Evolutionary conservation across 2,113 vertebrate species (phyloP).

Genomic region (Cebus imitator): DNA sequence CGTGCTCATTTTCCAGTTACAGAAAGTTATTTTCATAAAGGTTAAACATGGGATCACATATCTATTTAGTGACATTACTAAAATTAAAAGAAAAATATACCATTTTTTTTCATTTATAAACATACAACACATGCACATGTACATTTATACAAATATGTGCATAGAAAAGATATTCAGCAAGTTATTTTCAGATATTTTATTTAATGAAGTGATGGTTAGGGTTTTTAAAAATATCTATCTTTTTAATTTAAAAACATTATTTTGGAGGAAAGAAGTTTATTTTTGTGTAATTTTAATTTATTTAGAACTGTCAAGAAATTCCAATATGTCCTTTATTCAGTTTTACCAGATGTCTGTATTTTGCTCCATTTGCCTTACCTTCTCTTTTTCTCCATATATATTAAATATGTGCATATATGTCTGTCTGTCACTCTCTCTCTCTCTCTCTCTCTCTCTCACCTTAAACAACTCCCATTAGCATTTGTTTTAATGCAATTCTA

Average conservation of each 20-base stretch:
- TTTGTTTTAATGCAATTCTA: background rate
- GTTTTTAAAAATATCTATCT: background rate
- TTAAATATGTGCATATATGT: background rate
- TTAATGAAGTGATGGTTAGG: background rate
- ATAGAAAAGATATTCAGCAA: background rate
- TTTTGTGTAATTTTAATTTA: background rate
- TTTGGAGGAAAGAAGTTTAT: background rate
- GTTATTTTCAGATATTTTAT: background rate
- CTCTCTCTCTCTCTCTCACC: background rate
- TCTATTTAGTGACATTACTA: background rate
- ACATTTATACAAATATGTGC: background rate
- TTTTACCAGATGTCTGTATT: background rate
- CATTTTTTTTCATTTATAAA: background rate
- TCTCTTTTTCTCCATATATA: background rate
- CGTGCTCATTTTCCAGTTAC: background rate
- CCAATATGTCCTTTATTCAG: background rate
- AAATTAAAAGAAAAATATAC: background rate
- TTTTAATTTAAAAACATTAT: background rate
- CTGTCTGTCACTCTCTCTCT: fast-evolving
- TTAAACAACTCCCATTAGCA: background rate
- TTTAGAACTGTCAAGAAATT: background rate
- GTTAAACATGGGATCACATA: background rate
- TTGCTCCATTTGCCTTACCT: background rate
- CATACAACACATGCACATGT: background rate
- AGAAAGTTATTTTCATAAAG: background rate